Conservation (phyloP, 2,113 vertebrate genomes). For the Cavia aperea region DNA sequence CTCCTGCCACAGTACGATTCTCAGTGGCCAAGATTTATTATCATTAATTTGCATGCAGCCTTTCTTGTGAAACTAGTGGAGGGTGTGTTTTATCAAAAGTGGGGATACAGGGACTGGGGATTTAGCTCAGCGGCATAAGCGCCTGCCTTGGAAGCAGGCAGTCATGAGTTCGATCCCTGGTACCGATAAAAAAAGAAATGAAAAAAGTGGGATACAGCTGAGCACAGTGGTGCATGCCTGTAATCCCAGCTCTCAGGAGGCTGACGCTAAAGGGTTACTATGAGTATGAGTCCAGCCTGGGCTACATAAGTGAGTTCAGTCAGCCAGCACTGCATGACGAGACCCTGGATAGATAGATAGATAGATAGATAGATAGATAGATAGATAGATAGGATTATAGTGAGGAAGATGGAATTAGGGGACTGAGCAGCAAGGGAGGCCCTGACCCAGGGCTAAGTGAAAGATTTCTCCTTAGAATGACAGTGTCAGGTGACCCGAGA, state of each 20-base stretch:
- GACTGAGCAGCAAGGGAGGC: neutral
- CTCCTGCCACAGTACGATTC: neutral
- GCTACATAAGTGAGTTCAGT: neutral
- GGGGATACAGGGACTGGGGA: no score
- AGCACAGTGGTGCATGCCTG: no score
- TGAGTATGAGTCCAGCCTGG: neutral
- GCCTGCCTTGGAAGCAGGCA: no score
- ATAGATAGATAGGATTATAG: neutral
- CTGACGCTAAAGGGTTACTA: neutral
- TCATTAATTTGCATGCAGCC: neutral
- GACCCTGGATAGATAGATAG: neutral
- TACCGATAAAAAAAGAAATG: no score
- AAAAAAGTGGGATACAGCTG: neutral
- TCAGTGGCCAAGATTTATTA: neutral
- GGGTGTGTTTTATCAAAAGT: neutral
- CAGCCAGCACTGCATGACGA: neutral
- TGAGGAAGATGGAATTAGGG: neutral
- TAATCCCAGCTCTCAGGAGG: neutral
- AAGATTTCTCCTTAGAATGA: neutral
- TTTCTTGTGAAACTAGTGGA: constrained; percentile 26
- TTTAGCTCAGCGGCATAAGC: no score
- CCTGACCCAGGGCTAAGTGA: neutral
- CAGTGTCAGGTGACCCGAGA: neutral
- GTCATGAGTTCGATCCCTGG: no score
- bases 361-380: no score